Conservation (phyloP, 1,140 invertebrate genomes). For the Meloidogyne exigua region DNA sequence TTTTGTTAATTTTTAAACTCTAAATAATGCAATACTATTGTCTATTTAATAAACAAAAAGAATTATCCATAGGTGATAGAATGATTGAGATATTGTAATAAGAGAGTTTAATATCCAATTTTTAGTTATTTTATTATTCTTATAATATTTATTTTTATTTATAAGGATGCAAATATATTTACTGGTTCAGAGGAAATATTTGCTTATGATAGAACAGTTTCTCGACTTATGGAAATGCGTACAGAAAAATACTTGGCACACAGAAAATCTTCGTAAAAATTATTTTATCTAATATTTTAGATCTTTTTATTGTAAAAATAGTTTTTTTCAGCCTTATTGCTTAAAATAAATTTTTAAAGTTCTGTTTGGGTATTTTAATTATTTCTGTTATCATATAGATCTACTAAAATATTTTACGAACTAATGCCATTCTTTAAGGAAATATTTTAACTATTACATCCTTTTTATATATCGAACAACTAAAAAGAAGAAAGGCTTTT, state of each 20-base stretch:
- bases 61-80: no score
- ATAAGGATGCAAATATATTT: slow-evolving; percentile 84
- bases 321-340: no score
- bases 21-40: no score
- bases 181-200: slow-evolving; percentile 95
- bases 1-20: slow-evolving; percentile 9
- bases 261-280: slow-evolving; percentile 40
- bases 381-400: no score
- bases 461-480: background rate
- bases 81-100: no score
- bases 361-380: no score
- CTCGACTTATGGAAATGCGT: slow-evolving; percentile 90
- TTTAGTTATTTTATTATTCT: slow-evolving; percentile 13
- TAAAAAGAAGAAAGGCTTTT: background rate
- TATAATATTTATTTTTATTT: slow-evolving; percentile 59
- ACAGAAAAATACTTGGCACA: slow-evolving; percentile 80
- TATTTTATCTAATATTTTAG: no score
- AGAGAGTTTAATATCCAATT: no score
- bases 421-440: background rate
- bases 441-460: background rate
- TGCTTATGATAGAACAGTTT: slow-evolving; percentile 88
- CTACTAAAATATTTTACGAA: background rate
- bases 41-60: background rate
- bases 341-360: no score
- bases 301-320: no score